phyloP scores from a whole-genome alignment of 2,888 invertebrate species.

The Leptura quadrifasciata region DNA sequence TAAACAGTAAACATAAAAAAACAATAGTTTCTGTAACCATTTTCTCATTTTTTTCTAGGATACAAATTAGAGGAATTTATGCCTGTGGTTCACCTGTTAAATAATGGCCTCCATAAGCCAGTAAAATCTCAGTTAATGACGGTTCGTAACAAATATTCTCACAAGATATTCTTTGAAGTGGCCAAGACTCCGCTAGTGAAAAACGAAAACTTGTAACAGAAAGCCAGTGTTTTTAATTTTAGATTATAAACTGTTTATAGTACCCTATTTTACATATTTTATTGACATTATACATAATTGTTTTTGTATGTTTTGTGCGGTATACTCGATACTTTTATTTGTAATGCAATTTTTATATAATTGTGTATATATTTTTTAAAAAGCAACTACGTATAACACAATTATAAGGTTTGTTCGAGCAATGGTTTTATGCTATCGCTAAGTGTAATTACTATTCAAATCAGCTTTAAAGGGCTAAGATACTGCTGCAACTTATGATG shows the following conservation, averaged over 20 bases:
- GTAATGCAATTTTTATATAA: slow-evolving; percentile 34
- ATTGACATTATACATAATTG: slow-evolving; percentile 48
- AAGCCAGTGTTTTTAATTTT: slow-evolving; percentile 19
- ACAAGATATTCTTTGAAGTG: slow-evolving; percentile 94
- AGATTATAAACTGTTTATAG: slow-evolving; percentile 35
- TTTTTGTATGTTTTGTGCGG: slow-evolving; percentile 41
- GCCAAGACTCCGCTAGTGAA: slow-evolving; percentile 85
- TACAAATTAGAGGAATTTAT: slow-evolving; percentile 86
- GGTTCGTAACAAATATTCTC: slow-evolving; percentile 94
- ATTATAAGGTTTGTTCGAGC: slow-evolving; percentile 12
- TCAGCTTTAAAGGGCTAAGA: too few relatives aligned
- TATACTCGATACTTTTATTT: slow-evolving; percentile 40
- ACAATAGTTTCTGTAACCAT: too few relatives aligned
- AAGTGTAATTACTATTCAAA: too few relatives aligned
- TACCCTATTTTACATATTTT: slow-evolving; percentile 43
- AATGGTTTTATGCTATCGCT: too few relatives aligned
- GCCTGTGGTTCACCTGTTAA: slow-evolving; percentile 82
- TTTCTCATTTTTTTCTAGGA: slow-evolving; percentile 74
- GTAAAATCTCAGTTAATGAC: slow-evolving; percentile 89
- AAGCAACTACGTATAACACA: slow-evolving; percentile 19
- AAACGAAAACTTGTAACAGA: slow-evolving; percentile 62
- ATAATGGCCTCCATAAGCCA: slow-evolving; percentile 85
- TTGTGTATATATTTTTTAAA: slow-evolving; percentile 33
- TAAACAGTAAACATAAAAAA: too few relatives aligned
- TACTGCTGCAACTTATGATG: too few relatives aligned